These are phyloP conservation scores for Aegotheles bennettii DNA, from an alignment of 2,113 vertebrate genomes.

Conservation along the genomic window DNA sequence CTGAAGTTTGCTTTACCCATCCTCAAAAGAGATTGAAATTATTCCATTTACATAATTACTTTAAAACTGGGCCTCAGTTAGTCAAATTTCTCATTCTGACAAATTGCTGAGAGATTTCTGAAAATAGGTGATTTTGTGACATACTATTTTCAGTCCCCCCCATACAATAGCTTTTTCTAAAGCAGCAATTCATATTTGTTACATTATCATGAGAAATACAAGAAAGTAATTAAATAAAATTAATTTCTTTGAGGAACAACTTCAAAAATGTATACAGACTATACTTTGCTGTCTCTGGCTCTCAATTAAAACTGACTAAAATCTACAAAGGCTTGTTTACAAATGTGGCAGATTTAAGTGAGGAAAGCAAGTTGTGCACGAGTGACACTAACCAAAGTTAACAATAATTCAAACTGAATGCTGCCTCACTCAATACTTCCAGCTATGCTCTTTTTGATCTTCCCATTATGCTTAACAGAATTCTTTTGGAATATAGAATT, in stretches of 20 bases:
- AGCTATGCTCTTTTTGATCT: background rate
- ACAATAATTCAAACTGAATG: background rate
- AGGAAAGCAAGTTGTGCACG: background rate
- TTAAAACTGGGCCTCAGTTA: background rate
- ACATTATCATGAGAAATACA: background rate
- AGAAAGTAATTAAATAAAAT: constrained; percentile 24
- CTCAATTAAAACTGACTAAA: constrained; percentile 33
- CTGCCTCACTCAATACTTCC: background rate
- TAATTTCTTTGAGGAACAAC: background rate
- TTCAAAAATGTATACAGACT: constrained; percentile 18
- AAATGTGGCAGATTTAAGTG: background rate
- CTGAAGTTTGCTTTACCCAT: constrained; percentile 25
- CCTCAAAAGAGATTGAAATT: constrained; percentile 20
- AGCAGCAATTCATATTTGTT: background rate
- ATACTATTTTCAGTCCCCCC: background rate
- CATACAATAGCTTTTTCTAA: background rate
- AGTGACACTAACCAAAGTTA: background rate
- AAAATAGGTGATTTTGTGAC: constrained; percentile 11
- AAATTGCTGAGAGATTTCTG: background rate
- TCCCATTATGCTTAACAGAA: background rate
- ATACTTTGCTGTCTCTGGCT: background rate
- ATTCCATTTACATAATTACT: constrained; percentile 24
- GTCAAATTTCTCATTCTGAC: constrained; percentile 30
- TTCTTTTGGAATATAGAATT: background rate
- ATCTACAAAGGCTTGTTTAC: background rate